phyloP scores from a whole-genome alignment of 1,140 invertebrate species.

The Drosophila sp. region DNA sequence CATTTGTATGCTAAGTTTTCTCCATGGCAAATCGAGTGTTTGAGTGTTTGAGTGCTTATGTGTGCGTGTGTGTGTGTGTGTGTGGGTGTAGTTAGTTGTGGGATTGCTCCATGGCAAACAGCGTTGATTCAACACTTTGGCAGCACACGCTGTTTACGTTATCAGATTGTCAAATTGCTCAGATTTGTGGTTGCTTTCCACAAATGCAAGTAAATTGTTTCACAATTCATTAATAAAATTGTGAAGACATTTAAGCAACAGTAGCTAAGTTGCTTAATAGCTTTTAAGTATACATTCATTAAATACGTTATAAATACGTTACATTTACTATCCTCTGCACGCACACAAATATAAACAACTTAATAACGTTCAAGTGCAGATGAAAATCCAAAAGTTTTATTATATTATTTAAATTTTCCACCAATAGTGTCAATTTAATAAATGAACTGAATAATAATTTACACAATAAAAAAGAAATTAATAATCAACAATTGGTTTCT shows the following conservation, averaged over 20 bases:
- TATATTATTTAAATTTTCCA: too few relatives aligned
- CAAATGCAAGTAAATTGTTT: constrained; percentile 56
- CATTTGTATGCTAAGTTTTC: constrained; percentile 61
- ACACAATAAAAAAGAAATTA: background rate
- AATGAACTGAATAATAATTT: constrained; percentile 47
- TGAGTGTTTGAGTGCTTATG: background rate
- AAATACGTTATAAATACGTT: too few relatives aligned
- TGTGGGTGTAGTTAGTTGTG: constrained; percentile 10
- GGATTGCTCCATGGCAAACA: constrained; percentile 14
- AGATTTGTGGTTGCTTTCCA: constrained; percentile 44
- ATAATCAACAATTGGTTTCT: constrained; percentile 64
- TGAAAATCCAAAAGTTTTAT: too few relatives aligned
- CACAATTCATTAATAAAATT: constrained; percentile 34
- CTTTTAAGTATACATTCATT: too few relatives aligned
- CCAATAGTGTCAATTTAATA: constrained; percentile 77
- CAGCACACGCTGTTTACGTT: constrained; percentile 22
- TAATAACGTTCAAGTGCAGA: too few relatives aligned
- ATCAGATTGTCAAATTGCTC: constrained; percentile 26
- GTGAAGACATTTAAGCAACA: background rate
- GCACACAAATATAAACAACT: too few relatives aligned
- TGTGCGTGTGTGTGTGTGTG: background rate
- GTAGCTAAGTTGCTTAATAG: too few relatives aligned
- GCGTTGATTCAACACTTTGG: constrained; percentile 23
- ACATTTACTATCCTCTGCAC: too few relatives aligned
- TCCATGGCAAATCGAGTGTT: constrained; percentile 3